phyloP scores from a whole-genome alignment of 2,797 vertebrate genomes.

The Glossophaga mutica region DNA sequence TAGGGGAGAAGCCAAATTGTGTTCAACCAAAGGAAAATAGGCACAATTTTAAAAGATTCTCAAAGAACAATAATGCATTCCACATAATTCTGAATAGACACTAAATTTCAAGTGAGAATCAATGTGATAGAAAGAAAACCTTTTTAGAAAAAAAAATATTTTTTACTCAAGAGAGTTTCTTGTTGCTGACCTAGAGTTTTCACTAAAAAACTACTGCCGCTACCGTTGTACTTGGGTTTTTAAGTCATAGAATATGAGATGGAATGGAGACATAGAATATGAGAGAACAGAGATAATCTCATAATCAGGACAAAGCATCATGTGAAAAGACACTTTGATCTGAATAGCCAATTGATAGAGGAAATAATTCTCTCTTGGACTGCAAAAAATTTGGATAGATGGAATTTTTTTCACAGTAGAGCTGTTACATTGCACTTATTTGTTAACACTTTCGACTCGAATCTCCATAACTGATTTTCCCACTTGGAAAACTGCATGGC shows the following conservation, averaged over 20 bases:
- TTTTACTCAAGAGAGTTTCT: slow-evolving; percentile 56
- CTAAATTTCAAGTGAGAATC: slow-evolving; percentile 52
- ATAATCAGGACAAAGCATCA: slow-evolving; percentile 30
- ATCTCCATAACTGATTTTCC: neutral
- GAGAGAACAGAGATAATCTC: neutral
- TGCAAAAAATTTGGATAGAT: neutral
- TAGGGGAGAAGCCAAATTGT: slow-evolving; percentile 47
- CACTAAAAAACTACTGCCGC: neutral
- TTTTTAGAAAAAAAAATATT: slow-evolving; percentile 26
- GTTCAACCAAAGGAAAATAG: slow-evolving; percentile 64
- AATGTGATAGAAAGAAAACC: slow-evolving; percentile 48
- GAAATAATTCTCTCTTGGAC: slow-evolving; percentile 35
- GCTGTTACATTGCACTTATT: neutral
- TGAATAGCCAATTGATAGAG: neutral
- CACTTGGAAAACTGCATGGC: neutral
- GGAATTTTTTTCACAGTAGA: neutral
- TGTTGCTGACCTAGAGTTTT: slow-evolving; percentile 37
- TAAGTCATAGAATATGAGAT: neutral
- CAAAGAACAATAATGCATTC: slow-evolving; percentile 42
- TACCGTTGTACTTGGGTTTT: neutral
- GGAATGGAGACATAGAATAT: neutral
- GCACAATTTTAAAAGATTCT: slow-evolving; percentile 62
- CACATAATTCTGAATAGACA: slow-evolving; percentile 58
- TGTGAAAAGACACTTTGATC: slow-evolving; percentile 19
- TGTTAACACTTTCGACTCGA: neutral